phyloP scores from a whole-genome alignment of 2,888 invertebrate species.

The Pollenia labialis region DNA sequence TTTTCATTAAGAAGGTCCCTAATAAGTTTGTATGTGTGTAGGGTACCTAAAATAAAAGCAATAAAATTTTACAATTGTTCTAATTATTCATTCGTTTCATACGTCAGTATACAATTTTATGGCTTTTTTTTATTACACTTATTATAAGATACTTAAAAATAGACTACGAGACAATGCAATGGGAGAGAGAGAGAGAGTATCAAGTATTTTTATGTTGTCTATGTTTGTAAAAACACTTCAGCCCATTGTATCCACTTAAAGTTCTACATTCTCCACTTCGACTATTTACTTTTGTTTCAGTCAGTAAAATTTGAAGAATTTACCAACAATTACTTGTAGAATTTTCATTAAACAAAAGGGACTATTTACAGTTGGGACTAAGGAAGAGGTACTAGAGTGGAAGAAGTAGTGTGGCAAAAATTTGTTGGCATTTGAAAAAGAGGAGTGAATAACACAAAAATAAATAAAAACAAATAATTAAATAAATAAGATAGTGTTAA shows the following conservation, averaged over 20 bases:
- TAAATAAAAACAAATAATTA: slow-evolving; percentile 45
- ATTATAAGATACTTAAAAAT: background rate
- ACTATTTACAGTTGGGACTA: slow-evolving; percentile 56
- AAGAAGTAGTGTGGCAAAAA: background rate
- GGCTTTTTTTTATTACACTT: slow-evolving; percentile 35
- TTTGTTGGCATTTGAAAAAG: background rate
- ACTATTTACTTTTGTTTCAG: slow-evolving; percentile 5
- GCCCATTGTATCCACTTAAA: slow-evolving; percentile 8
- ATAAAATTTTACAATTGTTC: slow-evolving; percentile 45
- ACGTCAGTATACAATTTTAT: background rate
- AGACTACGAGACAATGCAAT: background rate
- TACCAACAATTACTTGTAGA: slow-evolving; percentile 47
- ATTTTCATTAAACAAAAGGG: slow-evolving; percentile 30
- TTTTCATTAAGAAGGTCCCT: background rate
- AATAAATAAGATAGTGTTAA: slow-evolving; percentile 51
- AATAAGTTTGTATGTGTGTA: background rate
- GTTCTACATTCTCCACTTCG: background rate
- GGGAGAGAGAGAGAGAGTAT: background rate
- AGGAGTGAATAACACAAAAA: slow-evolving; percentile 1
- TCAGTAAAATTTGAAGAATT: slow-evolving; percentile 38
- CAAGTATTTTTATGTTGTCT: slow-evolving; percentile 54
- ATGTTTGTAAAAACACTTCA: slow-evolving; percentile 45
- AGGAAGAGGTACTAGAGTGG: background rate
- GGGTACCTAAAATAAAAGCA: background rate
- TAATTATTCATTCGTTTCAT: slow-evolving; percentile 41